Evolutionary conservation across 2,113 vertebrate species (phyloP).

Genomic region (Actinemys pallida): DNA sequence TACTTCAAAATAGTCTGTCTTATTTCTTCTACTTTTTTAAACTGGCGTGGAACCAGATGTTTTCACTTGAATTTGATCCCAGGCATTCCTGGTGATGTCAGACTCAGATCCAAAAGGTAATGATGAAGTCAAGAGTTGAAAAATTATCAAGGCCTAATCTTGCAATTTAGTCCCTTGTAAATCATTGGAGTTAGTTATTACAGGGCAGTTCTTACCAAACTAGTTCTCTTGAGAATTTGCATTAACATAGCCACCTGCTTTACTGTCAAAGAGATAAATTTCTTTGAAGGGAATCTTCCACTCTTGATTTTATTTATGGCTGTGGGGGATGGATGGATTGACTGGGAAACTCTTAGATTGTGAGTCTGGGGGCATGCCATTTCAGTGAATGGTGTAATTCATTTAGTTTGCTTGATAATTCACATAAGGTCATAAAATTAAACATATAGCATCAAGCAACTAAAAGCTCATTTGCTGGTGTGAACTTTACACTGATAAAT

Average conservation of each 20-base stretch:
- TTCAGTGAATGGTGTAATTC: not conserved
- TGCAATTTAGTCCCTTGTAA: conserved; percentile 75
- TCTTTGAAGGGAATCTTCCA: conserved; percentile 70
- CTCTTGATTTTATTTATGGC: conserved; percentile 59
- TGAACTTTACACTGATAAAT: not conserved
- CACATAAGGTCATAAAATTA: conserved; percentile 37
- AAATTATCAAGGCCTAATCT: conserved; percentile 78
- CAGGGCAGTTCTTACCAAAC: conserved; percentile 68
- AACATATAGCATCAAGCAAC: not conserved
- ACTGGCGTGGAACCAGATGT: conserved; percentile 73
- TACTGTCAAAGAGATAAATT: conserved; percentile 75
- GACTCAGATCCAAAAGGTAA: conserved; percentile 76
- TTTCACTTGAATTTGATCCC: conserved; percentile 78
- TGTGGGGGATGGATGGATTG: conserved; percentile 35
- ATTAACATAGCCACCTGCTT: conserved; percentile 73
- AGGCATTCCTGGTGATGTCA: conserved; percentile 75
- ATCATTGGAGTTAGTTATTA: conserved; percentile 72
- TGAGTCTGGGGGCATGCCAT: conserved; percentile 41
- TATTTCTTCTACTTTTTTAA: conserved; percentile 57
- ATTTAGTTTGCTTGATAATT: conserved; percentile 47
- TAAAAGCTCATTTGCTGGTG: not conserved
- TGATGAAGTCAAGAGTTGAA: conserved; percentile 77
- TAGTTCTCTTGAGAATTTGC: conserved; percentile 60
- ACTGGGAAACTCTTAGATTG: conserved; percentile 53
- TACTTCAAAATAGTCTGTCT: not conserved